Conservation (phyloP, 2,113 vertebrate genomes). For the Oncorhynchus mykiss region DNA sequence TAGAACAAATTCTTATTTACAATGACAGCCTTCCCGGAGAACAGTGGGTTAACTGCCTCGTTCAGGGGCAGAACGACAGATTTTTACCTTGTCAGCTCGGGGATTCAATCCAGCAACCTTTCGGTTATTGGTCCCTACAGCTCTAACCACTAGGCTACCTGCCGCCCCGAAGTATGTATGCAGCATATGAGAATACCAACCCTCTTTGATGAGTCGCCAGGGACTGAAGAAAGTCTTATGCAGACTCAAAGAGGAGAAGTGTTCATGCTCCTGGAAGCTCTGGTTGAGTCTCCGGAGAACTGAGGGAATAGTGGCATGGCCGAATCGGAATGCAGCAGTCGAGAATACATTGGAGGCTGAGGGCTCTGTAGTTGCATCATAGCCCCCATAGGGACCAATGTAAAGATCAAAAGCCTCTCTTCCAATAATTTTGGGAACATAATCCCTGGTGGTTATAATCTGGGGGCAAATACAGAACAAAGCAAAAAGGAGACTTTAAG, state of each 20-base stretch:
- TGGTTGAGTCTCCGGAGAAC: conserved; percentile 77
- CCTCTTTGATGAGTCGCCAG: conserved; percentile 90
- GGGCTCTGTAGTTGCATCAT: conserved; percentile 76
- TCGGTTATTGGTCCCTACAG: too few species aligned
- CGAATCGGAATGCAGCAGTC: conserved; percentile 34
- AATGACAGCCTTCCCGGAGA: too few species aligned
- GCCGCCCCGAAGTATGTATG: too few species aligned
- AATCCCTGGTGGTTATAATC: conserved; percentile 92
- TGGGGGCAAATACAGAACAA: conserved; percentile 53
- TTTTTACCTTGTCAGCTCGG: too few species aligned
- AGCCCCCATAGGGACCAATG: conserved; percentile 74
- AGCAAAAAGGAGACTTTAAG: neutral
- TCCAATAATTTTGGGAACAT: conserved; percentile 90
- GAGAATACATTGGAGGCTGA: conserved; percentile 80
- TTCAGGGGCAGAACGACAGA: too few species aligned
- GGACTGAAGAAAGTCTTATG: conserved; percentile 88
- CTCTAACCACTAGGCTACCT: too few species aligned
- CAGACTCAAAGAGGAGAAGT: conserved; percentile 75
- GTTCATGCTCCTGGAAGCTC: conserved; percentile 77
- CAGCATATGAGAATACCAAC: conserved; percentile 60
- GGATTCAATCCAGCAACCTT: too few species aligned
- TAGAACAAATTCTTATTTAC: too few species aligned
- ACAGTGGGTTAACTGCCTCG: too few species aligned
- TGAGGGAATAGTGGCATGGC: conserved; percentile 83
- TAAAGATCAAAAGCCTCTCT: conserved; percentile 72